Percentiles rank a stretch among this genome's conserved stretches.
phyloP scores from a whole-genome alignment of 2,113 vertebrate species.

The Coptodon bakossiorum region DNA sequence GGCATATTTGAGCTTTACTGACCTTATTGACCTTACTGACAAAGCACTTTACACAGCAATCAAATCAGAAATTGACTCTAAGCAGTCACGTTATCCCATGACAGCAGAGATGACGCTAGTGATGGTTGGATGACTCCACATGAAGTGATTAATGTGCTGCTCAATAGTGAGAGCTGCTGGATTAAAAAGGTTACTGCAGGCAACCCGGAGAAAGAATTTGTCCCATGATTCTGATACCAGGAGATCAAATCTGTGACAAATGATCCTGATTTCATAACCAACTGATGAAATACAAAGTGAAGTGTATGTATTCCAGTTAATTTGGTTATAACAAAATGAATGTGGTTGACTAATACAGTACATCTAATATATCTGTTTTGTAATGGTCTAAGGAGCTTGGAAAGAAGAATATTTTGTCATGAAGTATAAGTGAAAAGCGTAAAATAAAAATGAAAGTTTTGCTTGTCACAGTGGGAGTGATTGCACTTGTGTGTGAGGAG shows the following conservation, averaged over 20 bases:
- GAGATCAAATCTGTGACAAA: neutral
- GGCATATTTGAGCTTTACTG: neutral
- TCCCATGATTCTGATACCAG: neutral
- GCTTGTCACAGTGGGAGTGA: neutral
- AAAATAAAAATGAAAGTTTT: neutral
- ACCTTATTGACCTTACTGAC: neutral
- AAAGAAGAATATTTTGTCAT: neutral
- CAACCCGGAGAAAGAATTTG: rapidly evolving
- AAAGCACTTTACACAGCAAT: neutral
- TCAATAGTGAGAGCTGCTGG: neutral
- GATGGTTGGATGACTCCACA: neutral
- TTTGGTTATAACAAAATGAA: neutral
- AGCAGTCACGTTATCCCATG: neutral
- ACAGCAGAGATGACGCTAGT: neutral
- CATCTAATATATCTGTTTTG: neutral
- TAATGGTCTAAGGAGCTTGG: neutral
- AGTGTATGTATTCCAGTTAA: neutral
- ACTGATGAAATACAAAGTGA: neutral
- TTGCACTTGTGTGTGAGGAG: neutral
- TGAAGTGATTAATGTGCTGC: neutral
- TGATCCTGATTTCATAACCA: neutral
- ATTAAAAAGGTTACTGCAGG: neutral
- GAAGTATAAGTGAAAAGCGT: neutral
- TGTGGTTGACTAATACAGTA: neutral
- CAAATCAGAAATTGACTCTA: neutral